Evolutionary conservation across 2,113 vertebrate genomes (phyloP).

Genomic region (Mionectes macconnelli): DNA sequence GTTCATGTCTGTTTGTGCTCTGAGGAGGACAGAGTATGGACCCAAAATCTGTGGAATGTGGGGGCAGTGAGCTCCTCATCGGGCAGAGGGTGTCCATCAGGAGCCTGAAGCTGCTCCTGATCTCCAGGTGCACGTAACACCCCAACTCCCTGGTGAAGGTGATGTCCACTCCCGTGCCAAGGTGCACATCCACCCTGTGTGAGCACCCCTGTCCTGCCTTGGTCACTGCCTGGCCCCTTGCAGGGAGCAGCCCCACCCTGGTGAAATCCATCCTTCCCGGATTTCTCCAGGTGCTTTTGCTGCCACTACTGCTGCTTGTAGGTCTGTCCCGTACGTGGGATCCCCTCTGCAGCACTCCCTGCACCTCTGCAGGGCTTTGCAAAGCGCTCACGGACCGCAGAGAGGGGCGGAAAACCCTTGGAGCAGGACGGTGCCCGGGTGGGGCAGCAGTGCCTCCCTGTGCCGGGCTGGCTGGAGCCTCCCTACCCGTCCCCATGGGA

Average conservation of each 20-base stretch:
- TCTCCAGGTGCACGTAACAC: not conserved
- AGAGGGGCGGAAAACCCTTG: not conserved
- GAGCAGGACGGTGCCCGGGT: not conserved
- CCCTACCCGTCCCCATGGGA: not conserved
- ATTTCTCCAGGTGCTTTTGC: not conserved
- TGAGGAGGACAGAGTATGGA: not conserved
- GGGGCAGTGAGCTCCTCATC: accelerated
- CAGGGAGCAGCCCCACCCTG: accelerated
- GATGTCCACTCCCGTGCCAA: not conserved
- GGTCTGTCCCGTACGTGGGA: accelerated
- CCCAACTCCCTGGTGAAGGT: accelerated
- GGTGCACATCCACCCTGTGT: not conserved
- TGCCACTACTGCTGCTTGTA: accelerated
- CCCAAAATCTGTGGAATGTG: not conserved
- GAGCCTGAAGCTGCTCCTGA: not conserved
- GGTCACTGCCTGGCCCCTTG: not conserved
- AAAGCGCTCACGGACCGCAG: accelerated
- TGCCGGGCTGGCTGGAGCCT: not conserved
- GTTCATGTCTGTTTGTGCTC: not conserved
- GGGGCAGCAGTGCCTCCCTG: not conserved
- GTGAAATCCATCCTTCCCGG: accelerated
- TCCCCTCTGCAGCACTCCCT: not conserved
- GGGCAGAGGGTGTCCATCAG: not conserved
- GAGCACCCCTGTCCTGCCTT: not conserved
- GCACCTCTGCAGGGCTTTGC: not conserved